A percentile compares a stretch with the other conserved stretches of the same genome.
These are phyloP conservation scores for Gambusia holbrooki DNA, from an alignment of 2,113 vertebrate genomes.

Conservation along the genomic window DNA sequence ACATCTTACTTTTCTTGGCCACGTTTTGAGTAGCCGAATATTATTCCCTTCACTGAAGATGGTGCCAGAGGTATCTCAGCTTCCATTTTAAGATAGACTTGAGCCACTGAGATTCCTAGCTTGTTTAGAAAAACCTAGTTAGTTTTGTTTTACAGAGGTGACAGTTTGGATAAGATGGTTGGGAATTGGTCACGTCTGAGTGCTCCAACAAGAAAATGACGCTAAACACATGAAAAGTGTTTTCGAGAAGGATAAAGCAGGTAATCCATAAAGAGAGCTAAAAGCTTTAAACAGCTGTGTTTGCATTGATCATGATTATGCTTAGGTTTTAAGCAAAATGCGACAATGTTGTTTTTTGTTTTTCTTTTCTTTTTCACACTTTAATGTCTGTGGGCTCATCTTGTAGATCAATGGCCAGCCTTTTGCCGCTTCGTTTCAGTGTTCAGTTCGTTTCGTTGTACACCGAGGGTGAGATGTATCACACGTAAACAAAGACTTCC, in stretches of 20 bases:
- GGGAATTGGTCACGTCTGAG: no score
- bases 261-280: background rate
- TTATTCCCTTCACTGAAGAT: background rate
- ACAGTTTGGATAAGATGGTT: no score
- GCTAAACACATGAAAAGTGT: no score
- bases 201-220: no score
- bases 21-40: no score
- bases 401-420: background rate
- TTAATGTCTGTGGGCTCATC: background rate
- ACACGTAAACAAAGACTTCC: conserved; percentile 50
- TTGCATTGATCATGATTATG: background rate
- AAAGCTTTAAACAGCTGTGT: background rate
- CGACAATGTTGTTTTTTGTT: background rate
- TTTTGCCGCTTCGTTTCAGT: background rate
- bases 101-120: no score
- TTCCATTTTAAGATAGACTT: no score
- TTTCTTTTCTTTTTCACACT: background rate
- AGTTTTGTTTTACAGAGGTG: no score
- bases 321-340: background rate
- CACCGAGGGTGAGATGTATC: conserved; percentile 31
- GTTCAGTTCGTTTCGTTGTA: background rate
- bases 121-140: no score
- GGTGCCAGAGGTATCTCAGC: no score
- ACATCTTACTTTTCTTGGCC: no score
- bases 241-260: background rate